phyloP scores from a whole-genome alignment of 2,888 invertebrate species.

The Abrostola triplasia region DNA sequence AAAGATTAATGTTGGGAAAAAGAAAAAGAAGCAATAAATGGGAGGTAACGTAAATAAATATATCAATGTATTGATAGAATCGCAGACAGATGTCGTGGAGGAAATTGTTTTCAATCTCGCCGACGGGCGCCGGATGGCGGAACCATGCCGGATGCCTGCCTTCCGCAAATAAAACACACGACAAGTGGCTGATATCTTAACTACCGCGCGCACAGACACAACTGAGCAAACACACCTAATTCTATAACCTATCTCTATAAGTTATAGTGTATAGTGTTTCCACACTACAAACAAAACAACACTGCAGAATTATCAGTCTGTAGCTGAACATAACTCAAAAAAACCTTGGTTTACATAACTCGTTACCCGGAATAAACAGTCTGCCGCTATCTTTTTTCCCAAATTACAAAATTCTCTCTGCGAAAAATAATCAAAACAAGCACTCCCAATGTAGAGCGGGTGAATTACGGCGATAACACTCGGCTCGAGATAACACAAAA shows the following conservation, averaged over 20 bases:
- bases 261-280: background rate
- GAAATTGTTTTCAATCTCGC: constrained; percentile 56
- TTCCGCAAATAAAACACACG: constrained; percentile 51
- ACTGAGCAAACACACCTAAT: constrained; percentile 3
- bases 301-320: constrained; percentile 8
- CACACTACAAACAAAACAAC: background rate
- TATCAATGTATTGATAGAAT: constrained; percentile 44
- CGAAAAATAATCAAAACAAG: constrained; percentile 51
- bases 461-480: constrained; percentile 46
- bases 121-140: constrained; percentile 28
- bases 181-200: constrained; percentile 38
- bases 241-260: too few relatives aligned
- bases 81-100: constrained; percentile 48
- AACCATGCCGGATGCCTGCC: constrained; percentile 40
- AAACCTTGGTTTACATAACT: constrained; percentile 6
- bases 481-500: constrained; percentile 50
- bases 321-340: background rate
- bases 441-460: constrained; percentile 32
- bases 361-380: constrained; percentile 9
- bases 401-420: constrained; percentile 20
- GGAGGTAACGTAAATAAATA: constrained; percentile 46
- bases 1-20: constrained; percentile 45
- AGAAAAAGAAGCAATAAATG: constrained; percentile 36
- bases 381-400: constrained; percentile 9
- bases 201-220: constrained; percentile 8